A percentile compares a stretch with the other conserved stretches of the same genome.
Evolutionary conservation across 2,888 invertebrate species (phyloP).

Genomic region (Amiota communis): DNA sequence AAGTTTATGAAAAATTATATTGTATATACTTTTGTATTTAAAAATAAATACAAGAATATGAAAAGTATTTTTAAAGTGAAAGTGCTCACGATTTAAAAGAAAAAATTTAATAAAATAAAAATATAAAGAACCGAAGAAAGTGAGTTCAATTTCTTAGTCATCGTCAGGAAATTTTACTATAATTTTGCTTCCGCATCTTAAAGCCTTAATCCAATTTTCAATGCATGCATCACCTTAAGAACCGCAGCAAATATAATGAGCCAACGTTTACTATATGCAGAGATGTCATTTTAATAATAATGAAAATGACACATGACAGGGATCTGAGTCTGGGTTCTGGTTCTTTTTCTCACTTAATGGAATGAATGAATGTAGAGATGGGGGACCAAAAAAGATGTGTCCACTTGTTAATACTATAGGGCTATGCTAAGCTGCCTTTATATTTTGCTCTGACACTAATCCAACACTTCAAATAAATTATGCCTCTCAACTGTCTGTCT

Average conservation of each 20-base stretch:
- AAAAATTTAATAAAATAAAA: neutral
- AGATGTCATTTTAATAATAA: slow-evolving; percentile 2
- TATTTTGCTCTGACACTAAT: slow-evolving; percentile 36
- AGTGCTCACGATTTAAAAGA: neutral
- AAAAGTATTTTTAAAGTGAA: too few species aligned
- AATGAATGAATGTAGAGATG: neutral
- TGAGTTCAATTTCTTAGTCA: too few species aligned
- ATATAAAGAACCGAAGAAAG: neutral
- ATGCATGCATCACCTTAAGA: neutral
- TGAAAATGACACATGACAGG: slow-evolving; percentile 17
- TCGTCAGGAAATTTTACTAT: too few species aligned
- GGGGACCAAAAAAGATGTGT: neutral
- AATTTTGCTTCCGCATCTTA: too few species aligned
- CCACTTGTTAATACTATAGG: slow-evolving; percentile 13
- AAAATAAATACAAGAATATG: too few species aligned
- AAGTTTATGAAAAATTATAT: slow-evolving; percentile 1
- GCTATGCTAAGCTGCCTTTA: neutral
- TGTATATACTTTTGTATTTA: neutral
- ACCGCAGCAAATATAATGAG: neutral
- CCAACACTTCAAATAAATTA: slow-evolving; percentile 40
- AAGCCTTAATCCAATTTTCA: slow-evolving; percentile 6
- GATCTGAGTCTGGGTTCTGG: too few species aligned
- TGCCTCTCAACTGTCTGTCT: neutral
- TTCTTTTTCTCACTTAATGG: neutral
- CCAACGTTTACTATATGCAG: too few species aligned